Evolutionary conservation across 1,140 invertebrate species (phyloP).

Genomic region (Pseudomyrmex concolor): DNA sequence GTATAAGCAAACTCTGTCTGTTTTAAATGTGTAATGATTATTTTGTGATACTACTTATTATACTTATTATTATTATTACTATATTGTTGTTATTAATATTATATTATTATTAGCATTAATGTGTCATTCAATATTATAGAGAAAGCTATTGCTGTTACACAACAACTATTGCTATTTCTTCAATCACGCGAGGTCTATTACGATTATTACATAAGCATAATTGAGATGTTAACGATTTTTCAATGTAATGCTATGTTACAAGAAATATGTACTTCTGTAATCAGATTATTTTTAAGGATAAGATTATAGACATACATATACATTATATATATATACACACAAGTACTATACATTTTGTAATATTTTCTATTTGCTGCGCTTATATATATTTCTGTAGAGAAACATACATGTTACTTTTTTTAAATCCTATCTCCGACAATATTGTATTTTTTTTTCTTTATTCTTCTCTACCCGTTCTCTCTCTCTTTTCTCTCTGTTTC

Average conservation of each 20-base stretch:
- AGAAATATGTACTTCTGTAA: conserved; percentile 73
- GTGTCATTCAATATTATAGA: conserved; percentile 50
- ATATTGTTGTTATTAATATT: conserved; percentile 68
- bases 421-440: conserved; percentile 17
- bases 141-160: conserved; percentile 48
- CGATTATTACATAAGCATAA: conserved; percentile 52
- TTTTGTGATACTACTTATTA: conserved; percentile 80
- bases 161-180: conserved; percentile 19
- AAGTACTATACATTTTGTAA: conserved; percentile 52
- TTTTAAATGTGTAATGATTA: conserved; percentile 77
- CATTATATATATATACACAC: conserved; percentile 14
- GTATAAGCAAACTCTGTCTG: conserved; percentile 63
- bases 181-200: conserved; percentile 43
- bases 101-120: conserved; percentile 57
- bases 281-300: conserved; percentile 69
- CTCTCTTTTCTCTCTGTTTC: conserved; percentile 21
- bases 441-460: conserved; percentile 40
- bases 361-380: conserved; percentile 65
- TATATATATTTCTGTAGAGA: conserved; percentile 57
- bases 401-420: conserved; percentile 48
- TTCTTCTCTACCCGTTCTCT: conserved; percentile 8
- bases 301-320: conserved; percentile 64
- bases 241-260: conserved; percentile 68
- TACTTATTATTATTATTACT: conserved; percentile 71
- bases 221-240: conserved; percentile 70